Conservation (phyloP, 1,140 invertebrate species). For the Hydropsyche tenuis region DNA sequence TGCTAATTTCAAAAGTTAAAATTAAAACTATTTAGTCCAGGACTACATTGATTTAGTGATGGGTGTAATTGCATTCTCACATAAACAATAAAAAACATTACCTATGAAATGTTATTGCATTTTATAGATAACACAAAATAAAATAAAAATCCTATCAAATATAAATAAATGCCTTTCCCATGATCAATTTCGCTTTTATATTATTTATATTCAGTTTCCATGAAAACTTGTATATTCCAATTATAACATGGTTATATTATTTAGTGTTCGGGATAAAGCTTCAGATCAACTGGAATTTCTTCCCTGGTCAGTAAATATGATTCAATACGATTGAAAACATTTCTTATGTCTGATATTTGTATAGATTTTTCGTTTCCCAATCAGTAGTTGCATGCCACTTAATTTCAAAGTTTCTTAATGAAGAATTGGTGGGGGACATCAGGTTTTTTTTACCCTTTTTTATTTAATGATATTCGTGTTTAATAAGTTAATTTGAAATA, state of each 20-base stretch:
- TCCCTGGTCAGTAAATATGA: conserved; percentile 72
- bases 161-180: too few species aligned
- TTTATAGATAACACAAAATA: too few species aligned
- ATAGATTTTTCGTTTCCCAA: conserved; percentile 29
- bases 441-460: conserved; percentile 36
- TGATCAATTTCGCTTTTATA: too few species aligned
- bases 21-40: too few species aligned
- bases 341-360: conserved; percentile 14
- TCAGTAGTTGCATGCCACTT: conserved; percentile 41
- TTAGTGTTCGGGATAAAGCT: conserved; percentile 75
- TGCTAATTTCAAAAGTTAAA: too few species aligned
- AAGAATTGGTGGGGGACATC: conserved; percentile 48
- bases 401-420: conserved; percentile 43
- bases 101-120: too few species aligned
- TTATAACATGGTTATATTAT: conserved; percentile 39
- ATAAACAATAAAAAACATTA: too few species aligned
- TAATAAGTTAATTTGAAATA: conserved; percentile 24
- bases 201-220: too few species aligned
- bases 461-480: too few species aligned
- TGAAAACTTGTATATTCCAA: background rate
- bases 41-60: too few species aligned
- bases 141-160: too few species aligned
- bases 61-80: too few species aligned
- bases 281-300: conserved; percentile 74
- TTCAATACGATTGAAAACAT: background rate